phyloP scores from a whole-genome alignment of 2,888 invertebrate species.

The Margaritifera margaritifera region DNA sequence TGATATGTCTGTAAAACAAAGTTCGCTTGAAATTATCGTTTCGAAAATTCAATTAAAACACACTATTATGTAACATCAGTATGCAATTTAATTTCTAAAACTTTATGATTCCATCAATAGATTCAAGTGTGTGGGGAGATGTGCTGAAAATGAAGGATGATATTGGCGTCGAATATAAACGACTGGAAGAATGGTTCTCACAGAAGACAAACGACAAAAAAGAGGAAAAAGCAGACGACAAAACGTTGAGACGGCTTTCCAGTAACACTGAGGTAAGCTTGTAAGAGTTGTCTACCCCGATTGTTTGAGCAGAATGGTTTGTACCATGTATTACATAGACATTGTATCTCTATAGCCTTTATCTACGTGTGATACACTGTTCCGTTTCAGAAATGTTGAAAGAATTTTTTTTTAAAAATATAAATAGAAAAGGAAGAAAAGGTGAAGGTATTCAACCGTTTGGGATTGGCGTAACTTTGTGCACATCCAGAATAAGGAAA shows the following conservation, averaged over 20 bases:
- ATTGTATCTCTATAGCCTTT: too few species aligned
- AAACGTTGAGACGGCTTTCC: conserved; percentile 75
- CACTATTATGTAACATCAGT: neutral
- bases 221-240: conserved; percentile 27
- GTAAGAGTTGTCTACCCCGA: neutral
- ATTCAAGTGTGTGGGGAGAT: conserved; percentile 72
- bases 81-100: neutral
- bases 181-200: conserved; percentile 76
- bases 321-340: too few species aligned
- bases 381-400: too few species aligned
- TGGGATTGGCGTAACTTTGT: too few species aligned
- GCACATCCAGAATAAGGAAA: too few species aligned
- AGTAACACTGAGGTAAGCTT: conserved; percentile 81
- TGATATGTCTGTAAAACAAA: neutral
- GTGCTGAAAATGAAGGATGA: conserved; percentile 82
- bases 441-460: too few species aligned
- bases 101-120: conserved; percentile 25
- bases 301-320: too few species aligned
- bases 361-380: too few species aligned
- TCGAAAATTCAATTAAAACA: neutral
- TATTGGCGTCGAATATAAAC: conserved; percentile 75
- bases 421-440: too few species aligned
- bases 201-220: conserved; percentile 74
- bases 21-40: neutral
- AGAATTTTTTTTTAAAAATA: too few species aligned